Evolutionary conservation across 2,113 vertebrate genomes (phyloP).

Genomic region (Sinocyclocheilus grahami): DNA sequence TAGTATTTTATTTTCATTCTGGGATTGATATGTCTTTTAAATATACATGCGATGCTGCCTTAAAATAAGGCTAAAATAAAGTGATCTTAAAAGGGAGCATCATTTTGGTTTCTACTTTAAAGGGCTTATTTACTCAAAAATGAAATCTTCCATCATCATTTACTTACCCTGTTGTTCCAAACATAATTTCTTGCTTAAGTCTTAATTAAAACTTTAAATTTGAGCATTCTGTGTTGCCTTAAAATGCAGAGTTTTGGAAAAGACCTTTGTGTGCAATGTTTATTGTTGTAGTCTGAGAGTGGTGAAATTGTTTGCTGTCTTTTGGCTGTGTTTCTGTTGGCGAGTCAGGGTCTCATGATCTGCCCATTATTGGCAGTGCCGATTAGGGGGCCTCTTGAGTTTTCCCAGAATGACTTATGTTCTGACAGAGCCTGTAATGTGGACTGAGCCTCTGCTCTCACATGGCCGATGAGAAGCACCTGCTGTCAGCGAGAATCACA

Average conservation of each 20-base stretch:
- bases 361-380: constrained; percentile 15
- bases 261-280: neutral
- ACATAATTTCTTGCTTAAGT: neutral
- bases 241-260: neutral
- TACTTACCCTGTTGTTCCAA: neutral
- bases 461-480: constrained; percentile 1
- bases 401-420: constrained; percentile 6
- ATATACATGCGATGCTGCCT: neutral
- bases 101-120: neutral
- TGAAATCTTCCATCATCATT: neutral
- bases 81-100: neutral
- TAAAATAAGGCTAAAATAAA: neutral
- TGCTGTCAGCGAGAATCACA: constrained; percentile 3
- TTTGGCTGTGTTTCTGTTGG: neutral
- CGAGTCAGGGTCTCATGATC: constrained; percentile 18
- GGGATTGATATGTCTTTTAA: neutral
- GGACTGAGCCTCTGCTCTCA: constrained; percentile 10
- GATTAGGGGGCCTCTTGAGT: neutral
- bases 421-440: neutral
- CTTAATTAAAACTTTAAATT: neutral
- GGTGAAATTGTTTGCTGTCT: neutral
- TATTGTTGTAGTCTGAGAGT: neutral
- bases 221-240: neutral
- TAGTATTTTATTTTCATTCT: neutral
- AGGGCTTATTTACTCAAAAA: neutral